phyloP scores from a whole-genome alignment of 2,888 invertebrate species.

The Hyppa rectilinea region DNA sequence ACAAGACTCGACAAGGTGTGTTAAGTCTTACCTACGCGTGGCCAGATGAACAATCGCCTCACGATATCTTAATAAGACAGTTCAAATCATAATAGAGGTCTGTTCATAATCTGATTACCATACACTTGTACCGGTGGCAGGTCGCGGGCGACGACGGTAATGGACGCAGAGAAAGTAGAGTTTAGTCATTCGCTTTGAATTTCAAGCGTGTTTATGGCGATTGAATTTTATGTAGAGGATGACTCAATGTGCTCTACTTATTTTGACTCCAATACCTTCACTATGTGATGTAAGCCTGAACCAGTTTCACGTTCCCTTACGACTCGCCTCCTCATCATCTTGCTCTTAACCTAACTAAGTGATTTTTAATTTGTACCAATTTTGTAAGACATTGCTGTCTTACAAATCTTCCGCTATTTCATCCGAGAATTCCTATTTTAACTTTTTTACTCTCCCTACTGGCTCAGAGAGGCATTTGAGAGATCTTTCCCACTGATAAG shows the following conservation, averaged over 20 bases:
- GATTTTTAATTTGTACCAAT: too few relatives aligned
- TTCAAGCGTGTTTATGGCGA: neutral
- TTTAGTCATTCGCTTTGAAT: neutral
- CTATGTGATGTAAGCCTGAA: neutral
- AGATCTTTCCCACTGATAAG: constrained; percentile 8
- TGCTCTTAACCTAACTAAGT: too few relatives aligned
- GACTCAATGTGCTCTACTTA: neutral
- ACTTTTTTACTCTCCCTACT: constrained; percentile 1
- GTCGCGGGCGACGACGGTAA: neutral
- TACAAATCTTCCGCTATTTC: neutral
- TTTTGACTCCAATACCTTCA: neutral
- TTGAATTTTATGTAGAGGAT: neutral
- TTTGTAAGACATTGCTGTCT: neutral
- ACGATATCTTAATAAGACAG: constrained; percentile 26
- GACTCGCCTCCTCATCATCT: neutral
- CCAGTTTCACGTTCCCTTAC: neutral
- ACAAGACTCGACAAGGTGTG: neutral
- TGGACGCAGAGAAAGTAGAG: neutral
- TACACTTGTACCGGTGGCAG: neutral
- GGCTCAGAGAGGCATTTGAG: neutral
- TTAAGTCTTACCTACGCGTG: neutral
- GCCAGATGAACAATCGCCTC: constrained; percentile 1
- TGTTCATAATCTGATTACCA: constrained; percentile 25
- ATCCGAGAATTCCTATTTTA: neutral
- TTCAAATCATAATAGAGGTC: neutral